Conservation (phyloP, 1,140 invertebrate genomes). For the Melitaea cinxia region DNA sequence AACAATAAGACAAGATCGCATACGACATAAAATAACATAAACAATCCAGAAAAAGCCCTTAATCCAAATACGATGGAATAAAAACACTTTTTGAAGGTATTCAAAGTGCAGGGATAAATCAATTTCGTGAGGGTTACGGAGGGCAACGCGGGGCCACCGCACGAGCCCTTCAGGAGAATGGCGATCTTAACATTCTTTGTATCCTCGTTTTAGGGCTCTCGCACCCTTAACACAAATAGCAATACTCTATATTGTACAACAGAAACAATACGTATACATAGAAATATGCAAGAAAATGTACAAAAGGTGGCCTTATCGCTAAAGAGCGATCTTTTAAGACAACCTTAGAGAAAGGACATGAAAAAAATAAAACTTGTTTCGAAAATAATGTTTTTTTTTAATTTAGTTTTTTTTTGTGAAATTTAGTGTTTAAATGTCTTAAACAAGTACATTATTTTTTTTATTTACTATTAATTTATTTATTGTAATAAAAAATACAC, state of each 20-base stretch:
- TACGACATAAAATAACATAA: background rate
- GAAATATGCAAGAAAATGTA: no score
- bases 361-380: no score
- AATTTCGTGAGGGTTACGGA: conserved; percentile 2
- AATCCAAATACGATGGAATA: background rate
- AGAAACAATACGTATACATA: no score
- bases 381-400: no score
- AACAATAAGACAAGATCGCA: no score
- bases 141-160: background rate
- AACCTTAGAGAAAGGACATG: no score
- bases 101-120: conserved; percentile 8
- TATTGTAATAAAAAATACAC: background rate
- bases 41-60: background rate
- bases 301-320: no score
- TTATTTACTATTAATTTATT: no score
- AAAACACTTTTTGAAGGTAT: background rate
- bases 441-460: no score
- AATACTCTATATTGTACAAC: background rate
- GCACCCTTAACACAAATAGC: background rate
- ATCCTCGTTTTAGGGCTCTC: background rate
- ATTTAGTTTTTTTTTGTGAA: no score
- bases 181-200: conserved; percentile 3
- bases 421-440: no score
- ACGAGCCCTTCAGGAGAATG: conserved; percentile 4
- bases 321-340: no score